These are phyloP conservation scores for Pammene aurita DNA, from an alignment of 2,888 invertebrate genomes.

Conservation along the genomic window DNA sequence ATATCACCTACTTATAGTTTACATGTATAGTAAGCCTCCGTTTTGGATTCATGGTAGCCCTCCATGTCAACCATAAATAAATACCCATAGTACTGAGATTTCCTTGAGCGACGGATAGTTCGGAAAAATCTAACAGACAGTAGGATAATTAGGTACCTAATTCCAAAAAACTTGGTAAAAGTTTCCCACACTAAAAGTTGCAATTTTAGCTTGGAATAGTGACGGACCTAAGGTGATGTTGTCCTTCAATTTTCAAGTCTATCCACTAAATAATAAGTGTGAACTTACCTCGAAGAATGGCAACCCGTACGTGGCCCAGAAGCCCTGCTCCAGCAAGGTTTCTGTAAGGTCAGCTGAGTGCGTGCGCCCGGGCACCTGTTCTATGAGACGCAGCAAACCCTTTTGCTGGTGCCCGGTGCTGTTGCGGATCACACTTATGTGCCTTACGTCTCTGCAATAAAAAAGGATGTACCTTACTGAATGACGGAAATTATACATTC, in stretches of 20 bases:
- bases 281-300: constrained; percentile 76
- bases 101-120: too few relatives aligned
- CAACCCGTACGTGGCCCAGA: constrained; percentile 88
- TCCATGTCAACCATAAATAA: too few relatives aligned
- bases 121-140: too few relatives aligned
- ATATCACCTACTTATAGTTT: too few relatives aligned
- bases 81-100: too few relatives aligned
- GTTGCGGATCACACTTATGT: constrained; percentile 70
- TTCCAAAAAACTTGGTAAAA: not conserved
- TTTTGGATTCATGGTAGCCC: too few relatives aligned
- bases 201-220: not conserved
- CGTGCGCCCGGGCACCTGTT: constrained; percentile 89
- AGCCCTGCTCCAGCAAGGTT: constrained; percentile 84
- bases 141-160: too few relatives aligned
- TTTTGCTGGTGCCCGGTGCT: constrained; percentile 59
- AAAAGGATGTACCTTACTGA: not conserved
- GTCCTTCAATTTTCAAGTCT: too few relatives aligned
- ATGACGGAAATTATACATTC: not conserved
- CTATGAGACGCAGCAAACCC: constrained; percentile 87
- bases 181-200: not conserved
- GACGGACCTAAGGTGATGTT: not conserved
- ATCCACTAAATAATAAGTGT: too few relatives aligned
- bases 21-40: too few relatives aligned
- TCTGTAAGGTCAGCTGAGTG: constrained; percentile 87
- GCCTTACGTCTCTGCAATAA: constrained; percentile 63